Percentiles rank a stretch among this genome's conserved stretches.
Evolutionary conservation across 2,888 invertebrate species (phyloP).

Genomic region (Cylindroiulus punctatus): DNA sequence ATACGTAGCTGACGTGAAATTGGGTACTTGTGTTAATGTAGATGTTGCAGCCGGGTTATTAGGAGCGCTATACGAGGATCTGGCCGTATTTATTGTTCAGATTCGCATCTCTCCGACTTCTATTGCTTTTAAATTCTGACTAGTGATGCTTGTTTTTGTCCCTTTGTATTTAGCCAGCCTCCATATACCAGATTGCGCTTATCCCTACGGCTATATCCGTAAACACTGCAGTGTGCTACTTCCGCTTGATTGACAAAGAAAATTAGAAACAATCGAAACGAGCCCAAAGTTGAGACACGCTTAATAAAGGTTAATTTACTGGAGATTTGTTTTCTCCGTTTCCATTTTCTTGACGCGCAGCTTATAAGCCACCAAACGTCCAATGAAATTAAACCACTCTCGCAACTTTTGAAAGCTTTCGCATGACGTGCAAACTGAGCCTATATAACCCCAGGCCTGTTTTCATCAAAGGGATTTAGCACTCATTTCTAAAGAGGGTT

Average conservation of each 20-base stretch:
- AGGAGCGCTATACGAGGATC: background rate
- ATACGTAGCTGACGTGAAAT: constrained; percentile 24
- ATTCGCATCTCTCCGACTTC: constrained; percentile 27
- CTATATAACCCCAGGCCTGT: background rate
- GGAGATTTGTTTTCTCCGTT: constrained; percentile 43
- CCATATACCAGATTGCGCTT: background rate
- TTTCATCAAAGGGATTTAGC: background rate
- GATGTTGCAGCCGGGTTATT: background rate
- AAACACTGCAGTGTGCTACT: constrained; percentile 27
- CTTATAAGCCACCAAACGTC: background rate
- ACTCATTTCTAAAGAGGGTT: background rate
- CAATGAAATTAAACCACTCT: constrained; percentile 11
- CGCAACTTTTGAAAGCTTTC: constrained; percentile 38
- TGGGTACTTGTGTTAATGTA: constrained; percentile 35
- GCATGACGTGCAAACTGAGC: background rate
- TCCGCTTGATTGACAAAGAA: constrained; percentile 47
- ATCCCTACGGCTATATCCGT: background rate
- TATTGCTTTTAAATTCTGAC: constrained; percentile 20
- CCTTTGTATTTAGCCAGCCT: background rate
- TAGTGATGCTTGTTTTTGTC: background rate
- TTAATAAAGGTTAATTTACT: constrained; percentile 45
- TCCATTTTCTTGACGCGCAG: constrained; percentile 24
- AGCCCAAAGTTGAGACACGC: constrained; percentile 33
- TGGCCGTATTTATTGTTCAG: background rate
- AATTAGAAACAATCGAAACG: constrained; percentile 42